Percentiles rank a stretch among this genome's conserved stretches.
phyloP scores from a whole-genome alignment of 2,797 vertebrate species.

The Cephalopachus bancanus region DNA sequence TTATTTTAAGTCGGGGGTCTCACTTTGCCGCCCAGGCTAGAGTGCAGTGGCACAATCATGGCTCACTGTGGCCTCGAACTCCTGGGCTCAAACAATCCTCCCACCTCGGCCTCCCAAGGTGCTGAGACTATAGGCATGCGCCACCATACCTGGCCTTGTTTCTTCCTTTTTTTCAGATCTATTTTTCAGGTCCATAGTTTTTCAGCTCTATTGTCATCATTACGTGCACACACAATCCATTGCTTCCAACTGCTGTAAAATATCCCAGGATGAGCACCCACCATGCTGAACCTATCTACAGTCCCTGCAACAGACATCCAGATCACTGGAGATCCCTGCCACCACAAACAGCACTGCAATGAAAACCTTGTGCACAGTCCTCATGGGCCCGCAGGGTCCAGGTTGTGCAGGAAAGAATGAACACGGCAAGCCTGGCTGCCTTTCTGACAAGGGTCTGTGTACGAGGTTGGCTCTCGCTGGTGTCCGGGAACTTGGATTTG shows the following conservation, averaged over 20 bases:
- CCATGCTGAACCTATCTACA: too few relatives aligned
- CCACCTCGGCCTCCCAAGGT: too few relatives aligned
- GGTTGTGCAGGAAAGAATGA: not conserved
- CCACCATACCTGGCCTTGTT: not conserved
- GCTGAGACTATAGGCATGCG: too few relatives aligned
- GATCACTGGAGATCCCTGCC: not conserved
- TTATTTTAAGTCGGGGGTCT: too few relatives aligned
- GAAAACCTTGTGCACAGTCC: not conserved
- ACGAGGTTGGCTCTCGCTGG: not conserved
- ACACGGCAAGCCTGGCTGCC: not conserved
- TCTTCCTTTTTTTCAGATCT: not conserved
- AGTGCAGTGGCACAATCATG: too few relatives aligned
- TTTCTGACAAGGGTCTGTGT: not conserved
- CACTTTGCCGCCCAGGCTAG: too few relatives aligned
- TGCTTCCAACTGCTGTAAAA: not conserved
- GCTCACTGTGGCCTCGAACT: too few relatives aligned
- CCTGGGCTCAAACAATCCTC: too few relatives aligned
- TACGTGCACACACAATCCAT: not conserved
- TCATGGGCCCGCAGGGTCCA: not conserved
- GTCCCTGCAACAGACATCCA: not conserved
- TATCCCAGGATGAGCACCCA: not conserved
- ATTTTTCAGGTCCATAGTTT: not conserved
- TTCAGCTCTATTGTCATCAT: not conserved
- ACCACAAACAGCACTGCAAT: not conserved
- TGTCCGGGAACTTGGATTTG: constrained; percentile 26